Base-by-base conservation (phyloP, 2,113 vertebrate species). In the Zosterops hypoxanthus region DNA sequence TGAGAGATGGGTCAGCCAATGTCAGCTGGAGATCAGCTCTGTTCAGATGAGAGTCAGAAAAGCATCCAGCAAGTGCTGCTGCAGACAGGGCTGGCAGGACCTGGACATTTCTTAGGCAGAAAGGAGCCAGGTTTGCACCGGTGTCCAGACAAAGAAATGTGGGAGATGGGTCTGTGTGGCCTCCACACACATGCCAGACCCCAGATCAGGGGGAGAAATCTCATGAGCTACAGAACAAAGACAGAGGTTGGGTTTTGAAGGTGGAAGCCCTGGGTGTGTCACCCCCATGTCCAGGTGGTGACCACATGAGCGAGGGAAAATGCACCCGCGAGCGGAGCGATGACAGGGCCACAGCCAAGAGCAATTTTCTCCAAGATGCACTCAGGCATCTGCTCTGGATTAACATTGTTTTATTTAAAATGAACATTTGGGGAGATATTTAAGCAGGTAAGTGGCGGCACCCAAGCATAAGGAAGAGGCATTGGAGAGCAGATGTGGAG, bases 301-400 rank as follows among this genome's bases (percentile, higher is more conserved):
- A 33, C 46, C 94, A 96, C 59, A 86, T 92, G 86, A 94, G 55
- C 24, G 21, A 75, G 53, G 4, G 5, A 26, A 23, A 70, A 31
- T 0, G 16, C 5, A 34, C 66, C 87, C 88, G 83, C 0, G 2
- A 81, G 82, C 1, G 0, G 84, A 92, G 94, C 8, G 50, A 75
- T 90, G 95, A 94, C 89, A 91, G 91, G 10, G 10, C 95, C 65
- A 3, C 46, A 86, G 89, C 60, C 88, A 89, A 0, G 34, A 88
- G 65, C 70, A 33, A 85, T 91, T 94, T 73, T 94, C 71, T 88
- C 69, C 33, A 19, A 77, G 72, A 90, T 95, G 61, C 86, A 82
- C 72, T 86, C 8, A 71, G 39, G 52, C 92, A 92, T 90, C 91
- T 96, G 95, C 80, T 95, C 88, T 41, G 7, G 14, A 92, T 97